Conservation (phyloP, 1,140 invertebrate genomes). For the Drosophila seguyi region DNA sequence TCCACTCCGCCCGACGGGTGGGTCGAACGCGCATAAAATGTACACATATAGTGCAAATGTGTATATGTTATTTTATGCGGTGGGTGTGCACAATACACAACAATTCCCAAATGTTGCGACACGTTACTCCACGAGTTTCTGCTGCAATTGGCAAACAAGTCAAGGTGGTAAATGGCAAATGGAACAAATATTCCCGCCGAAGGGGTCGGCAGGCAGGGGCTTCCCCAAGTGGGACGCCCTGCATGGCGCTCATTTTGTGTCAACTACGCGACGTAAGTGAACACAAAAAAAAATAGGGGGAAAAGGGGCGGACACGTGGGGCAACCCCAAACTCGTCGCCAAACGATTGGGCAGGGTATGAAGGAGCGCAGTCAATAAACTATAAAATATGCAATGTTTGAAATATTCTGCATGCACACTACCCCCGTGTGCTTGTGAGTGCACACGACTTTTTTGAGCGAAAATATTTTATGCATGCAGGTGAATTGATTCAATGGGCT, state of each 20-base stretch:
- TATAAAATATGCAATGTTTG: constrained; percentile 83
- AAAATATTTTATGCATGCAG: constrained; percentile 82
- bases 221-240: constrained; percentile 55
- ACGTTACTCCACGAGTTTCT: constrained; percentile 57
- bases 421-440: constrained; percentile 13
- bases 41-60: constrained; percentile 59
- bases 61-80: constrained; percentile 23
- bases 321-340: constrained; percentile 1
- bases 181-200: constrained; percentile 39
- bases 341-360: constrained; percentile 6
- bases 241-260: constrained; percentile 72
- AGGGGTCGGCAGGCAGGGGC: constrained; percentile 1
- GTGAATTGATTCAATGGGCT: constrained; percentile 81
- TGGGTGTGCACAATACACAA: constrained; percentile 65
- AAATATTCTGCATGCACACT: constrained; percentile 62
- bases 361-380: constrained; percentile 73
- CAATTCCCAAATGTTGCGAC: constrained; percentile 80
- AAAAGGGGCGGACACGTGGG: background rate
- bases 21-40: constrained; percentile 51
- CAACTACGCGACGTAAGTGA: constrained; percentile 69
- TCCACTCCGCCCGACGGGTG: background rate
- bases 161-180: constrained; percentile 76
- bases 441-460: constrained; percentile 39
- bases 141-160: constrained; percentile 76
- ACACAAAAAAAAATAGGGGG: constrained; percentile 5